Percentiles rank a stretch among this genome's conserved stretches.
phyloP scores from a whole-genome alignment of 92 coral and sea anemone species.

The Siderastrea radians region DNA sequence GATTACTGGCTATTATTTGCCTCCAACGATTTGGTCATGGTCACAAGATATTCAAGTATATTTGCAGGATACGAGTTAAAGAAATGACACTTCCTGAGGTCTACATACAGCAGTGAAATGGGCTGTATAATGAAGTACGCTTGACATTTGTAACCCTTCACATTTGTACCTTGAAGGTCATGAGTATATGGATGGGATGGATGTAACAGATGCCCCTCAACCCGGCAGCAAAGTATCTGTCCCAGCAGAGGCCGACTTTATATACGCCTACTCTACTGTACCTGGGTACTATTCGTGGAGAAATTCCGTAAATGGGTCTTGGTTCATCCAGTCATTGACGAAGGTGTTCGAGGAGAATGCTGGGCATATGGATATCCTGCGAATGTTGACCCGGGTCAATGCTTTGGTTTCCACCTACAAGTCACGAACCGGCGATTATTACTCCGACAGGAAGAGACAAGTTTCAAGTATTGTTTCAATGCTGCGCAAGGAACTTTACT shows the following conservation, averaged over 20 bases:
- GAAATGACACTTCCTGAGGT: too few species aligned
- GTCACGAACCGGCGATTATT: conserved; percentile 90
- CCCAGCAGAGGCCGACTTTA: conserved; percentile 89
- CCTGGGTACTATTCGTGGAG: conserved; percentile 95
- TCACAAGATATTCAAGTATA: too few species aligned
- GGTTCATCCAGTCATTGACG: conserved; percentile 88
- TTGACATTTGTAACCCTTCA: neutral
- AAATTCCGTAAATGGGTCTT: conserved; percentile 89
- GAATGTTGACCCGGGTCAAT: conserved; percentile 91
- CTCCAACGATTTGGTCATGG: too few species aligned
- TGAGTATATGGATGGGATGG: conserved; percentile 94
- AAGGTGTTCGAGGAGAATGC: conserved; percentile 74
- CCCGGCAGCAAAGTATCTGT: conserved; percentile 70
- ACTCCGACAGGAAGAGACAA: conserved; percentile 90
- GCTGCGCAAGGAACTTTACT: conserved; percentile 90
- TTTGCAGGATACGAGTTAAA: too few species aligned
- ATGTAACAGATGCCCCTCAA: conserved; percentile 82
- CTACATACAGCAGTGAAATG: too few species aligned
- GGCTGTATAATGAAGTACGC: too few species aligned
- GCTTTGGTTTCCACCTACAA: conserved; percentile 84
- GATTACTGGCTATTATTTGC: too few species aligned
- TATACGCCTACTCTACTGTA: conserved; percentile 92
- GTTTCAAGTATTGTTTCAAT: conserved; percentile 90
- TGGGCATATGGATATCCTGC: conserved; percentile 74
- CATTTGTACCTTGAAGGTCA: conserved; percentile 59